These are phyloP conservation scores for rabbit (Oryctolagus cuniculus) DNA, from an alignment of 2,113 vertebrate genomes.

Conservation along the genomic window mOryCun1.1 NC_091433.1:52877001-52877500, in stretches of 20 bases:
- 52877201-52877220: background rate
- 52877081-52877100: background rate
- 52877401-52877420: background rate
- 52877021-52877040: background rate
- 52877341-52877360: too few relatives aligned
- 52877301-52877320: too few relatives aligned
- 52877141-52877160: constrained; percentile 4
- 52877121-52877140: background rate
- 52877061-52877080: background rate
- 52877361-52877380: too few relatives aligned
- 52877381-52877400: too few relatives aligned
- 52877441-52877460: background rate
- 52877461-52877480: background rate
- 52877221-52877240: too few relatives aligned
- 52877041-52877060: background rate
- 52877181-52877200: background rate
- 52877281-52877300: too few relatives aligned
- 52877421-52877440: background rate
- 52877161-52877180: background rate
- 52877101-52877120: background rate
- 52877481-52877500: background rate
- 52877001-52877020: background rate
- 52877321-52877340: too few relatives aligned
- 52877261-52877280: too few relatives aligned
- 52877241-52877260: too few relatives aligned